These are phyloP conservation scores for Drosophila histrio DNA, from an alignment of 2,888 invertebrate genomes.

Conservation along the genomic window DNA sequence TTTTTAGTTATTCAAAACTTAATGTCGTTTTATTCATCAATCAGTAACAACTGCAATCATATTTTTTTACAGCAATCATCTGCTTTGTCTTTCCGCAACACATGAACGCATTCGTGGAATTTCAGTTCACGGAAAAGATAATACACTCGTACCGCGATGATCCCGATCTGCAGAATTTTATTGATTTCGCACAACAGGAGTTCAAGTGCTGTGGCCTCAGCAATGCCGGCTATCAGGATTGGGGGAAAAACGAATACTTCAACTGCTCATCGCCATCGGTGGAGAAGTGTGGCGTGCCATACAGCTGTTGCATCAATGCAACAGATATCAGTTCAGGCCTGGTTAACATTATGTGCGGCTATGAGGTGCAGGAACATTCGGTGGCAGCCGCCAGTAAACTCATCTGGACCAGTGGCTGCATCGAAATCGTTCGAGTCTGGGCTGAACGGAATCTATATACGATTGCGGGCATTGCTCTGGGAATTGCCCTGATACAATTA, in stretches of 20 bases:
- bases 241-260: conserved; percentile 97
- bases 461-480: conserved; percentile 93
- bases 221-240: conserved; percentile 96
- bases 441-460: conserved; percentile 95
- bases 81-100: conserved; percentile 96
- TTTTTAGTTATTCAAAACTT: no score
- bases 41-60: background rate
- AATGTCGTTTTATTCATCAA: no score
- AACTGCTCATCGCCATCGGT: conserved; percentile 97
- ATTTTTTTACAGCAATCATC: conserved; percentile 87
- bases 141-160: conserved; percentile 96
- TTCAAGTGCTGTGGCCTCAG: conserved; percentile 94
- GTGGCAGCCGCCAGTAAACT: conserved; percentile 95
- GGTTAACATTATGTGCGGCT: conserved; percentile 96
- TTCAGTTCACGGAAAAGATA: conserved; percentile 94
- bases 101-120: conserved; percentile 92
- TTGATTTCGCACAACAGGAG: conserved; percentile 96
- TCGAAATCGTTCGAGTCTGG: conserved; percentile 94
- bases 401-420: conserved; percentile 95
- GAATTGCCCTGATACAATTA: conserved; percentile 93
- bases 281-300: conserved; percentile 96
- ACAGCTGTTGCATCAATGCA: conserved; percentile 96
- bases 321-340: conserved; percentile 94
- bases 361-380: conserved; percentile 92
- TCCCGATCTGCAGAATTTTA: conserved; percentile 95